phyloP scores from a whole-genome alignment of 2,888 invertebrate genomes.

The Biston stratarius region DNA sequence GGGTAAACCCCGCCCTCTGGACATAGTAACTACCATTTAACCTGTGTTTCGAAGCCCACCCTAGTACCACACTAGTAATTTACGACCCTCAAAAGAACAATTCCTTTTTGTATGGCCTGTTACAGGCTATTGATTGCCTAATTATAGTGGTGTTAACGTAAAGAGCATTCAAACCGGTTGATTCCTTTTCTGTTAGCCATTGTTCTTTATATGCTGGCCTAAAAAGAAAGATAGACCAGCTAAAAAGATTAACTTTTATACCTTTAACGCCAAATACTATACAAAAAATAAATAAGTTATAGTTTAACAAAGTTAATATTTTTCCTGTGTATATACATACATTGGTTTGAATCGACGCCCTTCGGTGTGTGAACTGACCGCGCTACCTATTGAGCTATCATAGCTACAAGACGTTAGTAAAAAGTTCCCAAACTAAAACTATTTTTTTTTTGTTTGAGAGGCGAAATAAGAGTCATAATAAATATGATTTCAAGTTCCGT shows the following conservation, averaged over 20 bases:
- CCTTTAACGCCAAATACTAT: background rate
- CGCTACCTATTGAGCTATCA: too few relatives aligned
- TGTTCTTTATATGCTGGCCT: background rate
- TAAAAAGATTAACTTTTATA: too few relatives aligned
- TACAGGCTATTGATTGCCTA: constrained; percentile 25
- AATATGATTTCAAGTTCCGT: too few relatives aligned
- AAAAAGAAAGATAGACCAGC: too few relatives aligned
- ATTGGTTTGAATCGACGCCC: too few relatives aligned
- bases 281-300: background rate
- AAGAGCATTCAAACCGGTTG: constrained; percentile 16
- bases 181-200: background rate
- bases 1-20: constrained; percentile 43
- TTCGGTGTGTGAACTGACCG: too few relatives aligned
- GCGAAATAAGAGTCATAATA: too few relatives aligned
- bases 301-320: too few relatives aligned
- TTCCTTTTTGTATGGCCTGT: constrained; percentile 17
- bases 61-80: constrained; percentile 28
- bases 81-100: constrained; percentile 41
- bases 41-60: constrained; percentile 8
- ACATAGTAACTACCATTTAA: constrained; percentile 1
- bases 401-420: too few relatives aligned
- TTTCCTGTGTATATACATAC: too few relatives aligned
- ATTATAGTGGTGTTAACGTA: constrained; percentile 13
- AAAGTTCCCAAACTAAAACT: too few relatives aligned
- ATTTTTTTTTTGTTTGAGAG: too few relatives aligned